Conservation (phyloP, 2,888 invertebrate species). For the Blastobasis lacticolella region DNA sequence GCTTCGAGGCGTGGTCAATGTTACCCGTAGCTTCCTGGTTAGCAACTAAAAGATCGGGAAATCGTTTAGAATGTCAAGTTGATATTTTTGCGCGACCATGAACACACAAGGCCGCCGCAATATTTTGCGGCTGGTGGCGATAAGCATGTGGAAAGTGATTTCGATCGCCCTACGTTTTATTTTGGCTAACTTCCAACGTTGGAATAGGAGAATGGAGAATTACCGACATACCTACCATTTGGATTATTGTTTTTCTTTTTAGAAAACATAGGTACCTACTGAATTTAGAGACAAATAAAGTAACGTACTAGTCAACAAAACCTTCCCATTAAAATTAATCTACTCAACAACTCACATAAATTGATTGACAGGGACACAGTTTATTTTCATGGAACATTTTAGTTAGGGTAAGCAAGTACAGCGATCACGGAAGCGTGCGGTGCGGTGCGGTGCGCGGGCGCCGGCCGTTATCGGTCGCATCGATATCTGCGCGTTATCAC, state of each 20-base stretch:
- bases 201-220: conserved; percentile 19
- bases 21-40: conserved; percentile 63
- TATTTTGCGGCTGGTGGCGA: conserved; percentile 53
- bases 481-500: conserved; percentile 54
- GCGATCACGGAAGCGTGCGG: conserved; percentile 19
- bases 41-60: conserved; percentile 65
- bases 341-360: too few species aligned
- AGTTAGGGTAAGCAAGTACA: too few species aligned
- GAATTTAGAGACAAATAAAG: too few species aligned
- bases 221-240: too few species aligned
- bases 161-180: conserved; percentile 41
- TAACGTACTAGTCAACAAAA: too few species aligned
- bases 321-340: too few species aligned
- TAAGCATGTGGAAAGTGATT: conserved; percentile 66
- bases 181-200: conserved; percentile 51
- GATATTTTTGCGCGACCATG: conserved; percentile 70
- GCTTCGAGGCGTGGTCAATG: conserved; percentile 52
- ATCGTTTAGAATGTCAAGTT: conserved; percentile 68
- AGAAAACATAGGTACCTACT: too few species aligned
- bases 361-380: too few species aligned
- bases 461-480: conserved; percentile 58
- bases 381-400: too few species aligned
- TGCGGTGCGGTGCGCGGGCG: conserved; percentile 20
- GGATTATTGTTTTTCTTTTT: too few species aligned
- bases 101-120: conserved; percentile 57